A percentile compares a stretch with the other conserved stretches of the same genome.
phyloP scores from a whole-genome alignment of 2,888 invertebrate species.

The Noctua fimbriata region DNA sequence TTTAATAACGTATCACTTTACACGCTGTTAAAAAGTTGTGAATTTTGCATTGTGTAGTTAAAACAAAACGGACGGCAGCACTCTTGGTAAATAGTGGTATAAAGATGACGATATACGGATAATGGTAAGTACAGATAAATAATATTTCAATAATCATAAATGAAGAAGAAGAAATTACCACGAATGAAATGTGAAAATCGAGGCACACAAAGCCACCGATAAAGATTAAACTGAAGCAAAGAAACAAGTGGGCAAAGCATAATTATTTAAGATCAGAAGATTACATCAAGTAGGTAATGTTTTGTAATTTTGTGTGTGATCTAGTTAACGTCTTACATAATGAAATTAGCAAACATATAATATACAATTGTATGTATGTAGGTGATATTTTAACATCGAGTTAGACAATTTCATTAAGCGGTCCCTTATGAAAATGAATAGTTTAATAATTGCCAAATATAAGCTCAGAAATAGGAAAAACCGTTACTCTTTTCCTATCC shows the following conservation, averaged over 20 bases:
- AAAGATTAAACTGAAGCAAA: constrained; percentile 5
- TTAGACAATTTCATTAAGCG: constrained; percentile 9
- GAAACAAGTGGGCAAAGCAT: constrained; percentile 1
- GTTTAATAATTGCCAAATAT: no score
- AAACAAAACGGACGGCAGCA: no score
- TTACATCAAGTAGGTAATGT: constrained; percentile 47
- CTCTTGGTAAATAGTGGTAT: neutral
- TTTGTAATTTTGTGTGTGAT: constrained; percentile 55
- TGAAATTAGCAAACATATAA: constrained; percentile 44
- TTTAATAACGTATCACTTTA: neutral
- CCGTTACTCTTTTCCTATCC: neutral
- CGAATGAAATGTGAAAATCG: constrained; percentile 3
- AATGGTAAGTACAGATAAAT: neutral
- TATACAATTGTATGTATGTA: neutral
- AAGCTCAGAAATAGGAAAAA: neutral
- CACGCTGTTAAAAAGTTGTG: no score
- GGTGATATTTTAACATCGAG: constrained; percentile 19
- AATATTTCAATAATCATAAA: neutral
- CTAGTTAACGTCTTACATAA: constrained; percentile 49
- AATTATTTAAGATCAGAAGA: constrained; percentile 26
- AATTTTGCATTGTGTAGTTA: no score
- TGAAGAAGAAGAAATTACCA: neutral
- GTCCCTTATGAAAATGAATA: no score
- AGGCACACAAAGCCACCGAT: neutral
- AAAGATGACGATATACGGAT: neutral